Evolutionary conservation across 2,888 invertebrate species (phyloP), one percentile per base, ranked within the genome.

Genomic region (Biston betularia): DNA sequence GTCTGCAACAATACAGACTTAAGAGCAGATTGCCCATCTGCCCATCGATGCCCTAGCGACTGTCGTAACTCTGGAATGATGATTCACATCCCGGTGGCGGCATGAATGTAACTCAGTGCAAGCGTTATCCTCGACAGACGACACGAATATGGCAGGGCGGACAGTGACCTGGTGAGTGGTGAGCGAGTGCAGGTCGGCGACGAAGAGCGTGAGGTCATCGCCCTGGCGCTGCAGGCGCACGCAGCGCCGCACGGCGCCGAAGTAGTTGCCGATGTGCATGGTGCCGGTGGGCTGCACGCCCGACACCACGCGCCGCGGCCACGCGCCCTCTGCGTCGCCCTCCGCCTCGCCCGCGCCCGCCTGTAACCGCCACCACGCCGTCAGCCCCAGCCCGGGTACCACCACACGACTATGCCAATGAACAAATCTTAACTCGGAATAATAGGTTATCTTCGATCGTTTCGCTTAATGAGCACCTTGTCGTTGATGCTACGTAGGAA

Each of bases 281-380:
- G 95, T 93, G 15, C 99, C 99, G 0, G 99, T 99, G 0, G 99
- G 99, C 91, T 99, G 99, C 82, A 99, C 97, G 12, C 99, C 99
- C 0, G 99, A 98, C 80, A 99, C 97, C 79, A 98, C 94, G 77
- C 95, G 95, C 63, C 91, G 94, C 6, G 94, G 94, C 94, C 95
- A 95, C 45, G 74, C n/a, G 68, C 33, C 69, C 11, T 35, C 46
- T 24, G 44, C 60, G 24, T 74, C n/a, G 68, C 33, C 69, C 11
- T 35, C 46, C 33, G 44, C 60, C 24, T 38, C 58, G 6, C 55
- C 44, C 35, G 34, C 62, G 49, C 46, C 49, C 68, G 42, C 63
- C 61, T 40, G 40, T 40, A 48, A 40, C 49, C 63, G 14, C 49
- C 63, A 24, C 48, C 42, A 12, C 8, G 6, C 12, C n/a, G 38